A percentile compares a stretch with the other conserved stretches of the same genome.
Conservation (phyloP, 2,888 invertebrate genomes). For the Drosophila ezoana region DNA sequence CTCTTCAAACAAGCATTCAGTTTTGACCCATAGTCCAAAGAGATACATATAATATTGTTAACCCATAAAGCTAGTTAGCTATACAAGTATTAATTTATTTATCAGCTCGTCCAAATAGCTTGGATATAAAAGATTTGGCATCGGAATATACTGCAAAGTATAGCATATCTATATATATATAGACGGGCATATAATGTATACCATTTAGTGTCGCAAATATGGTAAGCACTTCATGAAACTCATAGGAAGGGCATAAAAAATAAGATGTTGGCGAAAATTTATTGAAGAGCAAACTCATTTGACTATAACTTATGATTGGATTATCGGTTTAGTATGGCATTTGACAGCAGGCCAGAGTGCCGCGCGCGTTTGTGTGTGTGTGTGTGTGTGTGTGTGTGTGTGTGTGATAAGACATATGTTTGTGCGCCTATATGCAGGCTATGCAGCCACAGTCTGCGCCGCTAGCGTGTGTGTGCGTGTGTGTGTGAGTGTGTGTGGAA, state of each 20-base stretch:
- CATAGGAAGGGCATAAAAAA: slow-evolving; percentile 26
- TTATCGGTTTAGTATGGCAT: slow-evolving; percentile 81
- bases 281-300: slow-evolving; percentile 79
- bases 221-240: not conserved
- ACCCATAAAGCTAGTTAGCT: no score
- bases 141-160: no score
- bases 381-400: slow-evolving; percentile 29
- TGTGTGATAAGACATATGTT: slow-evolving; percentile 75
- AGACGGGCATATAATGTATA: not conserved
- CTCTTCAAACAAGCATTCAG: no score
- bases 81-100: no score
- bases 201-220: not conserved
- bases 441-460: slow-evolving; percentile 39
- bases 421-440: slow-evolving; percentile 74
- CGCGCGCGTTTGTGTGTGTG: not conserved
- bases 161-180: not conserved
- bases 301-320: slow-evolving; percentile 81
- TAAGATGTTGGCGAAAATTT: slow-evolving; percentile 65
- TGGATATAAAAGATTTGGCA: no score
- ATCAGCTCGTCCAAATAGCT: no score
- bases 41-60: no score
- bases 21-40: no score
- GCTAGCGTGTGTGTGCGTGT: slow-evolving; percentile 10
- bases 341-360: slow-evolving; percentile 64
- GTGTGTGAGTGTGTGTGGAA: slow-evolving; percentile 42